These are phyloP conservation scores for Drosophila hamatofila DNA, from an alignment of 2,888 invertebrate species.

Conservation along the genomic window DNA sequence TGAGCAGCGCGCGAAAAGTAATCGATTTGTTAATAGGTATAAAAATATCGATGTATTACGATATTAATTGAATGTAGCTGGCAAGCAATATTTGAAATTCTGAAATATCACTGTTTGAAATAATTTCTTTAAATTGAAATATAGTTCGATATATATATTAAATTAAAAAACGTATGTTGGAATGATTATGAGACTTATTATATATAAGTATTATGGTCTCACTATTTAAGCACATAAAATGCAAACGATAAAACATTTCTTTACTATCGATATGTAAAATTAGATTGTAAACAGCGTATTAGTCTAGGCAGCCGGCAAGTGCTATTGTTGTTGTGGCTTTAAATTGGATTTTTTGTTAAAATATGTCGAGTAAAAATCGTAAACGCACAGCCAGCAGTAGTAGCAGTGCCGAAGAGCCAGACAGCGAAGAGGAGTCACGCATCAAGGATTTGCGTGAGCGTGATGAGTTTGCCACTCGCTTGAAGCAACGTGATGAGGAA, in stretches of 20 bases:
- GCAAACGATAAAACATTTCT: background rate
- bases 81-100: background rate
- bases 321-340: slow-evolving; percentile 16
- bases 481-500: slow-evolving; percentile 95
- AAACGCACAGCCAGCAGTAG: slow-evolving; percentile 71
- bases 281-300: slow-evolving; percentile 24
- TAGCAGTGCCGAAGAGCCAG: slow-evolving; percentile 85
- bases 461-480: slow-evolving; percentile 96
- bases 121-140: background rate
- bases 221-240: too few species aligned
- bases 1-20: background rate
- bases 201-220: too few species aligned
- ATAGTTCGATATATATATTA: background rate
- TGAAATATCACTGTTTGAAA: background rate
- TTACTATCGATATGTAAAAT: background rate
- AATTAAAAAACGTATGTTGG: background rate
- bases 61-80: background rate
- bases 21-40: slow-evolving; percentile 8
- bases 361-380: slow-evolving; percentile 74
- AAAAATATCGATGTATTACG: slow-evolving; percentile 7
- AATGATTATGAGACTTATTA: background rate
- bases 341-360: background rate
- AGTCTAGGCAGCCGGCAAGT: slow-evolving; percentile 16
- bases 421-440: slow-evolving; percentile 93
- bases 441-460: slow-evolving; percentile 94